Evolutionary conservation across 1,140 invertebrate species (phyloP).

Genomic region (Neotoxoptera formosana): DNA sequence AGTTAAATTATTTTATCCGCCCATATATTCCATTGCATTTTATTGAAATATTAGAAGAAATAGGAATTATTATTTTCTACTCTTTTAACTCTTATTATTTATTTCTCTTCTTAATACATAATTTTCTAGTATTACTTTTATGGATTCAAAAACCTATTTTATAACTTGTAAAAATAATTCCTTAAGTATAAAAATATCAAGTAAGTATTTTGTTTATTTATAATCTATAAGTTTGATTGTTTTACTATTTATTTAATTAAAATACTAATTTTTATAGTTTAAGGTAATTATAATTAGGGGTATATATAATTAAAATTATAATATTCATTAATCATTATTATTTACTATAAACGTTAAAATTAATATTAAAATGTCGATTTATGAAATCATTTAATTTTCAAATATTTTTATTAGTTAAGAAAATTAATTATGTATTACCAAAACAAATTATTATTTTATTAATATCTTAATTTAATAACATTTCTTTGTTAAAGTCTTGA

Average conservation of each 20-base stretch:
- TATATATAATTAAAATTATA: background rate
- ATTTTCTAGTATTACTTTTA: background rate
- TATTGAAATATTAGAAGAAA: conserved; percentile 28
- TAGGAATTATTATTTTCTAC: conserved; percentile 32
- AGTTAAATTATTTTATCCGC: conserved; percentile 54
- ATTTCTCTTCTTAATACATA: conserved; percentile 17
- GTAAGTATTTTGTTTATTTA: conserved; percentile 43
- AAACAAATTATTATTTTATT: background rate
- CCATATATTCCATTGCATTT: conserved; percentile 48
- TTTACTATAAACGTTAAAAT: background rate
- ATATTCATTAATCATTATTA: background rate
- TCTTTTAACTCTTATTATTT: conserved; percentile 9
- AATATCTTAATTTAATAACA: background rate
- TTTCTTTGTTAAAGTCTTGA: background rate
- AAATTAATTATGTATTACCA: background rate
- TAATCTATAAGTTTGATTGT: background rate
- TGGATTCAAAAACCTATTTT: conserved; percentile 16
- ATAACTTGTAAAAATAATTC: conserved; percentile 15
- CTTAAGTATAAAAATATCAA: background rate
- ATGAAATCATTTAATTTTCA: background rate
- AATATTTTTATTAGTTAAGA: background rate
- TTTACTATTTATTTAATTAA: background rate
- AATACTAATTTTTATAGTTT: background rate
- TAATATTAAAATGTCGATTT: background rate
- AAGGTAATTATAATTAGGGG: background rate